phyloP scores from a whole-genome alignment of 53 echinoderm and acorn worm genomes.

The Mesocentrotus franciscanus region DNA sequence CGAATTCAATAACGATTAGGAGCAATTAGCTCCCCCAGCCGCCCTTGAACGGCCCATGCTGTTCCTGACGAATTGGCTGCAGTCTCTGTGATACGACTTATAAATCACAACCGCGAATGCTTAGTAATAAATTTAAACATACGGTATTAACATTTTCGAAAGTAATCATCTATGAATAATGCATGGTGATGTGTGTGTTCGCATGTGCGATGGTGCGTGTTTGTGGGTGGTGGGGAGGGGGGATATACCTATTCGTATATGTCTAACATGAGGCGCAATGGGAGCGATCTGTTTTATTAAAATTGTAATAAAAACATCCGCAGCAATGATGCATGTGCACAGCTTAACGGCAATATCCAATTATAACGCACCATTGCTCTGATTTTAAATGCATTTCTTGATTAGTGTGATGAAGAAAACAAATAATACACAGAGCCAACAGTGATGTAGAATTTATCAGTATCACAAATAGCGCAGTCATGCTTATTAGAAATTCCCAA shows the following conservation, averaged over 20 bases:
- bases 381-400: too few relatives aligned
- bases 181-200: not conserved
- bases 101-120: not conserved
- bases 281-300: too few relatives aligned
- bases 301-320: too few relatives aligned
- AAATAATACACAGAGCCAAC: too few relatives aligned
- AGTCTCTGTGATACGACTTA: not conserved
- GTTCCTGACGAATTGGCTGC: not conserved
- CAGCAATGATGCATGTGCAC: not conserved
- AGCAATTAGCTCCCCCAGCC: not conserved
- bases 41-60: not conserved
- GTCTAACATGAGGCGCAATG: not conserved
- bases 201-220: not conserved
- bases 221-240: not conserved
- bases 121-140: not conserved
- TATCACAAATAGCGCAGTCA: not conserved
- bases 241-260: not conserved
- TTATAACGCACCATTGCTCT: too few relatives aligned
- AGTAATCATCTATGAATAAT: not conserved
- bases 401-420: too few relatives aligned
- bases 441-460: not conserved
- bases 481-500: not conserved
- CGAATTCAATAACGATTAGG: slow-evolving; percentile 11
- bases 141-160: not conserved
- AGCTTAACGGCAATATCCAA: too few relatives aligned